phyloP scores from a whole-genome alignment of 2,113 vertebrate genomes.

The Laterallus jamaicensis region DNA sequence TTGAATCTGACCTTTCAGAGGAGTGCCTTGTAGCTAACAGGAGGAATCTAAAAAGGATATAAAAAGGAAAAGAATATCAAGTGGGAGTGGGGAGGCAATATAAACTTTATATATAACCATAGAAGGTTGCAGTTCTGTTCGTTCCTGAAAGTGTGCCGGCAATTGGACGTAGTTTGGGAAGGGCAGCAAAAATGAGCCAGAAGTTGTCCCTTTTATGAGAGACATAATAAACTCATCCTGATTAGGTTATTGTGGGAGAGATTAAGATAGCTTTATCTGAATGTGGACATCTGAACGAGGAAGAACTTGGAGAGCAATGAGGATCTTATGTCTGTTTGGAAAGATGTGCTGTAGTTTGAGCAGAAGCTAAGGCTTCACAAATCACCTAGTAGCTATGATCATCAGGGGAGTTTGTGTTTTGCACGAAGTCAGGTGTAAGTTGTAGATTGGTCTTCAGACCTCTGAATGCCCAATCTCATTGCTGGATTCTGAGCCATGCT shows the following conservation, averaged over 20 bases:
- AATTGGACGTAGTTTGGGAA: not conserved
- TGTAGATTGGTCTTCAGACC: not conserved
- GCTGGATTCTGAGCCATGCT: not conserved
- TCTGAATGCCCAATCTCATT: not conserved
- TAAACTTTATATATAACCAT: not conserved
- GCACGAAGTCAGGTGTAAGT: not conserved
- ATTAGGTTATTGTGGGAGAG: not conserved
- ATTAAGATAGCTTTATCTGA: not conserved
- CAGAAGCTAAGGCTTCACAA: not conserved
- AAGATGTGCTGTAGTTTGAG: not conserved
- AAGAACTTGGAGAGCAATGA: not conserved
- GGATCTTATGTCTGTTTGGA: not conserved
- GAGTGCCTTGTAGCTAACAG: not conserved
- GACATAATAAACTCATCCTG: not conserved
- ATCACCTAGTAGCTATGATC: rapidly evolving
- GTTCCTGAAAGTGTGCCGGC: not conserved
- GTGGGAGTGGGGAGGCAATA: not conserved
- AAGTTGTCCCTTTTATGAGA: not conserved
- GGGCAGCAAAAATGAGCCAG: not conserved
- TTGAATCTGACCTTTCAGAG: slow-evolving; percentile 46
- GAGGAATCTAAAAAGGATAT: slow-evolving; percentile 11
- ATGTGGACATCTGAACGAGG: not conserved
- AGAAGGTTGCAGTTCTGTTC: not conserved
- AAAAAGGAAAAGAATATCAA: slow-evolving; percentile 25
- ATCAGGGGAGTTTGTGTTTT: not conserved